Evolutionary conservation across 2,113 vertebrate genomes (phyloP).

Genomic region (Aix galericulata): DNA sequence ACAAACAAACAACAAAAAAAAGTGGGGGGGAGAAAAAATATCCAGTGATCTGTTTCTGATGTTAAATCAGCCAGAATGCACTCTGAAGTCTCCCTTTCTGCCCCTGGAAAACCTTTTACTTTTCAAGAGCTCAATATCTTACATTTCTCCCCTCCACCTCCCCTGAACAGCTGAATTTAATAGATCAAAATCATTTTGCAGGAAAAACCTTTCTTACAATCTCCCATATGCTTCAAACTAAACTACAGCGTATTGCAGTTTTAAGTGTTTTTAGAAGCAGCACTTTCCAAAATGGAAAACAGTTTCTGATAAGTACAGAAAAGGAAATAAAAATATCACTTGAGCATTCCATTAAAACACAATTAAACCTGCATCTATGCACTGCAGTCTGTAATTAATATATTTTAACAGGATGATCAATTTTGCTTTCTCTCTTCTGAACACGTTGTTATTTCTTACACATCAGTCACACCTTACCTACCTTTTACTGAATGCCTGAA

Average conservation of each 20-base stretch:
- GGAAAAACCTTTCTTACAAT: not conserved
- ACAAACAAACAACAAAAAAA: not conserved
- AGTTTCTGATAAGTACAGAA: not conserved
- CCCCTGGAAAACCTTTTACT: conserved; percentile 2
- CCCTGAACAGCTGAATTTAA: conserved; percentile 32
- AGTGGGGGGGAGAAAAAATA: not conserved
- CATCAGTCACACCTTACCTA: not conserved
- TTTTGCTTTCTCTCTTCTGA: not conserved
- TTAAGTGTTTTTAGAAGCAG: conserved; percentile 22
- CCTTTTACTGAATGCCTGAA: not conserved
- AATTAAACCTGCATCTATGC: not conserved
- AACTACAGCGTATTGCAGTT: not conserved
- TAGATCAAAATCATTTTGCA: not conserved
- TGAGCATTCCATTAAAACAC: conserved; percentile 22
- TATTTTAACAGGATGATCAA: not conserved
- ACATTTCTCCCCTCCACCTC: not conserved
- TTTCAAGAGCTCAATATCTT: not conserved
- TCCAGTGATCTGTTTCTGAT: not conserved
- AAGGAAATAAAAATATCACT: conserved; percentile 6
- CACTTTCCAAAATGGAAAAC: conserved; percentile 21
- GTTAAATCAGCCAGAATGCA: not conserved
- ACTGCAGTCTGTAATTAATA: not conserved
- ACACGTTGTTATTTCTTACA: not conserved
- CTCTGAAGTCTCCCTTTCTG: not conserved
- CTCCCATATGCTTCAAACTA: conserved; percentile 40